Conservation (phyloP, 2,113 vertebrate genomes). For the Peromyscus maniculatus region DNA sequence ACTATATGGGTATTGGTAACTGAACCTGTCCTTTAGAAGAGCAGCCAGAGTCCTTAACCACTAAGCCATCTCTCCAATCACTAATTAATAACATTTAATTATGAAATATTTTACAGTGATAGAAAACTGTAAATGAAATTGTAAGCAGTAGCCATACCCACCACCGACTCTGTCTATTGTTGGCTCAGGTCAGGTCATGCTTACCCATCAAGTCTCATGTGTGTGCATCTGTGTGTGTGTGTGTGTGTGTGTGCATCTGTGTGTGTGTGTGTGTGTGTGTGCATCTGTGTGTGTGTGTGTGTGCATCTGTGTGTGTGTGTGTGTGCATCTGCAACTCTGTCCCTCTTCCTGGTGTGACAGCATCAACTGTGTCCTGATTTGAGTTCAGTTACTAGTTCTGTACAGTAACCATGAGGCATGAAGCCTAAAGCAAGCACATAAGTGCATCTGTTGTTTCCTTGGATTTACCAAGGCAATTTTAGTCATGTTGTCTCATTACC, state of each 20-base stretch:
- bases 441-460: constrained; percentile 26
- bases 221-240: not conserved
- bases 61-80: not conserved
- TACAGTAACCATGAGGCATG: not conserved
- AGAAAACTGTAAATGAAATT: constrained; percentile 24
- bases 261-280: not conserved
- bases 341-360: not conserved
- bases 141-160: not conserved
- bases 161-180: not conserved
- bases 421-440: not conserved
- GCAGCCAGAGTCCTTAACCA: not conserved
- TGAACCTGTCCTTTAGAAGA: not conserved
- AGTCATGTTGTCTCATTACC: constrained; percentile 30
- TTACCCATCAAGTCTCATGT: not conserved
- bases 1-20: not conserved
- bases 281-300: not conserved
- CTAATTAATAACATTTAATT: not conserved
- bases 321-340: not conserved
- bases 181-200: not conserved
- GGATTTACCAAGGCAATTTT: constrained; percentile 15
- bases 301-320: not conserved
- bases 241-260: not conserved
- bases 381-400: constrained; percentile 4
- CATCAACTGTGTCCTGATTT: not conserved
- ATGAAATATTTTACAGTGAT: constrained; percentile 23